Evolutionary conservation across 1,140 invertebrate species (phyloP), one percentile per base, ranked within the genome.

Genomic region (Drosophila sechellia): DNA sequence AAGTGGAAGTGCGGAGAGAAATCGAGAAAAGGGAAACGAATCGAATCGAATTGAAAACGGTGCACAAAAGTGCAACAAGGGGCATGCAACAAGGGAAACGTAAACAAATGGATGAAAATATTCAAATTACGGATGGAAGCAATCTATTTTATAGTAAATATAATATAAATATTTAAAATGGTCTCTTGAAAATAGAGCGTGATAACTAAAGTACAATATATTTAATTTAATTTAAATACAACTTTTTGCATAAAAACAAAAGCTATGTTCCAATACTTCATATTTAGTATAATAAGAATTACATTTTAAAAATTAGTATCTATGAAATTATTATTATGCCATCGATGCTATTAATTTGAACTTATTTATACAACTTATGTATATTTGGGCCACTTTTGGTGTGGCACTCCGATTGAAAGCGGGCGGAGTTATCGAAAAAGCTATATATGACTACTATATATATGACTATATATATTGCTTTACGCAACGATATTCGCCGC

Each of bases 41-140:
- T 39, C 58, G 68, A 77, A 59, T 35, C 42, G 64, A 56, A 69
- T 46, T 35, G 64, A 68, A 68, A 68, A 65, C 64, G 45, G 59
- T 68, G 59, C 59, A 68, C 64, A 77, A 70, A 77, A 77, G 75
- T 77, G 75, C 75, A 77, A 77, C 75, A 70, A 78, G 76, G 65
- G 53, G 68, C 64, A 78, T 78, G 76, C 76, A 78, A 78, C 76
- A 78, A 78, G 76, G 74, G 76, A 78, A 78, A 78, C 74, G 76
- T 78, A 78, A 78, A 78, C 76, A 77, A 40, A 46, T 35, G 22
- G 35, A 42, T 43, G 11, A 52, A 57, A 27, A 61, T 25, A 68
- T 56, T 54, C 59, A 57, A 74, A 57, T 43, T 61, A 79, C 66
- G 17, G 31, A 12, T 20, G 15, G 3, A 27, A 0, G 17, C 11